These are phyloP conservation scores for Ceratosolen solmsi DNA, from an alignment of 1,140 invertebrate species.

Conservation along the genomic window DNA sequence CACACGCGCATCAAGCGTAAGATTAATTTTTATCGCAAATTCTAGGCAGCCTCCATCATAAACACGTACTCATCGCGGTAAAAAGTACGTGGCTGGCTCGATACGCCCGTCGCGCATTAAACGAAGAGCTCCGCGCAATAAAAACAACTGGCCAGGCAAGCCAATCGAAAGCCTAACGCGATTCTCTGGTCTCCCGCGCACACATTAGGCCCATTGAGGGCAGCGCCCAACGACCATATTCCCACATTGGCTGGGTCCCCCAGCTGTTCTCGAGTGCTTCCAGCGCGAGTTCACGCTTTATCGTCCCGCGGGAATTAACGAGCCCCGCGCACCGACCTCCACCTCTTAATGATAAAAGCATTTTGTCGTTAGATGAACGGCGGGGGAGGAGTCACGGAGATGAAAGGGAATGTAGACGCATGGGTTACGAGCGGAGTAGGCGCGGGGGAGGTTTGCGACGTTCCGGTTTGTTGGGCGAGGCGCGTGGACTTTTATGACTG, in stretches of 20 bases:
- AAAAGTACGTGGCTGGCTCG: background rate
- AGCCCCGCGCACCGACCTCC: background rate
- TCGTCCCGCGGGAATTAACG: slow-evolving; percentile 26
- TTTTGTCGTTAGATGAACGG: slow-evolving; percentile 34
- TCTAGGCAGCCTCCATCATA: background rate
- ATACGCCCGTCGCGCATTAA: background rate
- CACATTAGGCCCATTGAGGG: background rate
- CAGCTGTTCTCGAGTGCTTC: too few relatives aligned
- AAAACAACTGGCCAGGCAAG: too few relatives aligned
- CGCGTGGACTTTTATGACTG: slow-evolving; percentile 27
- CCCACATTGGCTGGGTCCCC: too few relatives aligned
- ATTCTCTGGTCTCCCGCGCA: background rate
- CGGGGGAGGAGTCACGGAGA: background rate
- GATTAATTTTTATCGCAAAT: background rate
- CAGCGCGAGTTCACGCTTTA: too few relatives aligned
- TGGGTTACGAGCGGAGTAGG: background rate
- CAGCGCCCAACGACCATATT: background rate
- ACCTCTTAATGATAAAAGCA: slow-evolving; percentile 48
- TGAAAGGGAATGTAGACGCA: too few relatives aligned
- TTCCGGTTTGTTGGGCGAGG: slow-evolving; percentile 3
- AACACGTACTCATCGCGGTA: background rate
- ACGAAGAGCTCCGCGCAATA: background rate
- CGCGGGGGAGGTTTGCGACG: background rate
- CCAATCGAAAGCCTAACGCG: too few relatives aligned
- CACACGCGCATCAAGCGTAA: background rate